Percentiles rank a stretch among this genome's conserved stretches.
These are phyloP conservation scores for Odontamblyopus rebecca DNA, from an alignment of 2,797 vertebrate species.

Conservation along the genomic window DNA sequence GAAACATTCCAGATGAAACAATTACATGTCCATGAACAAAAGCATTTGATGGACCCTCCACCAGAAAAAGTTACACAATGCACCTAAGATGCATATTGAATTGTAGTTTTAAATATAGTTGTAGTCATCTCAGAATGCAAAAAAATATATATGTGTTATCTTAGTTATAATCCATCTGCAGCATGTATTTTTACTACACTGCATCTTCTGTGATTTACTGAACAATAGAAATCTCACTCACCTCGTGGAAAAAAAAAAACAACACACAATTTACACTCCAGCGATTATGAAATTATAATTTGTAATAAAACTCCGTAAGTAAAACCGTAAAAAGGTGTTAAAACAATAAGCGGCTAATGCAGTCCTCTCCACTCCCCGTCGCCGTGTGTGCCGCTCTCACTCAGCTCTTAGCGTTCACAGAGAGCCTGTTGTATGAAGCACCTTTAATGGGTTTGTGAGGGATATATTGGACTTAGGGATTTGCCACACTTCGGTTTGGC, in stretches of 20 bases:
- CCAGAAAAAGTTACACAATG: too few species aligned
- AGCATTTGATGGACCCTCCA: too few species aligned
- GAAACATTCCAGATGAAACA: too few species aligned
- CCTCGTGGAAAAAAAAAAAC: not conserved
- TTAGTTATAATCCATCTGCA: too few species aligned
- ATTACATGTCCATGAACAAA: too few species aligned
- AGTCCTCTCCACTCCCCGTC: constrained; percentile 39
- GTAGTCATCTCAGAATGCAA: too few species aligned
- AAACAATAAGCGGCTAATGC: constrained; percentile 51
- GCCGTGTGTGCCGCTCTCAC: constrained; percentile 53
- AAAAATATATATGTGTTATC: too few species aligned
- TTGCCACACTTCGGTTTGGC: constrained; percentile 43
- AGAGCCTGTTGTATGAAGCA: constrained; percentile 75
- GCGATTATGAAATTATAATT: constrained; percentile 25
- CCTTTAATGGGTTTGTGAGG: constrained; percentile 75
- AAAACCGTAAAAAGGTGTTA: constrained; percentile 35
- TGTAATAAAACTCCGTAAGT: constrained; percentile 19
- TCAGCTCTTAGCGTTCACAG: constrained; percentile 51
- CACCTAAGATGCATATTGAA: too few species aligned
- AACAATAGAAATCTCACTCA: not conserved
- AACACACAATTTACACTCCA: constrained; percentile 2
- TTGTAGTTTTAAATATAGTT: too few species aligned
- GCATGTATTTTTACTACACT: too few species aligned
- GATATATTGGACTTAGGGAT: constrained; percentile 71
- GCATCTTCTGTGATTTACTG: too few species aligned